Percentiles rank a stretch among this genome's conserved stretches.
Evolutionary conservation across 1,140 invertebrate genomes (phyloP).

Genomic region (Drosophila burlai): DNA sequence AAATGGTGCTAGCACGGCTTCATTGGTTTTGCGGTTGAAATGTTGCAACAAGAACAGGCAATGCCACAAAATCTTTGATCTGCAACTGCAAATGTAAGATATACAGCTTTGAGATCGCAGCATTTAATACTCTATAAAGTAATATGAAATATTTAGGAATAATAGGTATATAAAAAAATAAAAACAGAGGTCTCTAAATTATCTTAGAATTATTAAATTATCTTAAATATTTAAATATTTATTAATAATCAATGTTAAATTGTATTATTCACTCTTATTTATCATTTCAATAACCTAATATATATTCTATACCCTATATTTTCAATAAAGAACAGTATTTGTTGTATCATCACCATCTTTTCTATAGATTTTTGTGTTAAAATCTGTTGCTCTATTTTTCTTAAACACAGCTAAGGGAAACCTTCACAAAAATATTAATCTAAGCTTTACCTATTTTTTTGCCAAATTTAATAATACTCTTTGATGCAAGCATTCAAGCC

Average conservation of each 20-base stretch:
- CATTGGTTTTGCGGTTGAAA: slow-evolving; percentile 62
- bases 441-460: slow-evolving; percentile 13
- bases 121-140: slow-evolving; percentile 9
- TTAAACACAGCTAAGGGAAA: neutral
- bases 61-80: slow-evolving; percentile 40
- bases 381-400: slow-evolving; percentile 1
- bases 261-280: neutral
- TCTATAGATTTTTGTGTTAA: neutral
- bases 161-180: too few relatives aligned
- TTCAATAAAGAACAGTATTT: neutral
- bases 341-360: neutral
- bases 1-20: slow-evolving; percentile 37
- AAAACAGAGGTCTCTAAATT: too few relatives aligned
- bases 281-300: neutral
- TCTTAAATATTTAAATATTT: too few relatives aligned
- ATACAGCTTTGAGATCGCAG: neutral
- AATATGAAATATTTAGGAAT: too few relatives aligned
- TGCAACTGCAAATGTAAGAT: too few relatives aligned
- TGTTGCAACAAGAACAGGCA: slow-evolving; percentile 71
- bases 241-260: too few relatives aligned
- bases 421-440: slow-evolving; percentile 1
- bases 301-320: too few relatives aligned
- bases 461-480: slow-evolving; percentile 16
- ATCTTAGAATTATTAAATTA: too few relatives aligned
- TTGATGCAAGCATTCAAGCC: neutral